Evolutionary conservation across 2,888 invertebrate genomes (phyloP).

Genomic region (Mesorhabditis belari): DNA sequence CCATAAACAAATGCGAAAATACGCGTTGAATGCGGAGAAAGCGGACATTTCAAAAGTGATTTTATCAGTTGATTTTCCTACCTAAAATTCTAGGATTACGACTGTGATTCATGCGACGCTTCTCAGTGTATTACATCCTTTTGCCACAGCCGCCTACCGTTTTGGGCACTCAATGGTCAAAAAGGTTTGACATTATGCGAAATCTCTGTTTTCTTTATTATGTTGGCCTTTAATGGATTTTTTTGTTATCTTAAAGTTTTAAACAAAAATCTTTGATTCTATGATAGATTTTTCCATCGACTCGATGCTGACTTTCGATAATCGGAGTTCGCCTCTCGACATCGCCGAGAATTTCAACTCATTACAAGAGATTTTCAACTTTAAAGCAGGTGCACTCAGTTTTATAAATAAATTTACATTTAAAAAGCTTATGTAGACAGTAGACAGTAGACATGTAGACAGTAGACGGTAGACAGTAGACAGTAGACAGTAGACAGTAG

Average conservation of each 20-base stretch:
- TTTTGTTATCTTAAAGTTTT: neutral
- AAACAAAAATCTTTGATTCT: neutral
- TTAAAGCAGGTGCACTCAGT: constrained; percentile 11
- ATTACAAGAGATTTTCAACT: constrained; percentile 68
- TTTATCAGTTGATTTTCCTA: neutral
- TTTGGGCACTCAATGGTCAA: constrained; percentile 63
- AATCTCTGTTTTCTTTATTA: neutral
- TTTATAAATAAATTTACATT: no score
- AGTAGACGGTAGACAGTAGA: no score
- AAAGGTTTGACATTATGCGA: constrained; percentile 8
- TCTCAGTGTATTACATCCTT: constrained; percentile 79
- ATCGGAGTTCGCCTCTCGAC: constrained; percentile 36
- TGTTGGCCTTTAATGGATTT: neutral
- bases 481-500: no score
- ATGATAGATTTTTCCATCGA: constrained; percentile 26
- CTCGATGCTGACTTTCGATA: constrained; percentile 23
- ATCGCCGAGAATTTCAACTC: constrained; percentile 84
- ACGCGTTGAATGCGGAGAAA: constrained; percentile 71
- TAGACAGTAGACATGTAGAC: no score
- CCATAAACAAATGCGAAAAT: constrained; percentile 78
- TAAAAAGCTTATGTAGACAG: no score
- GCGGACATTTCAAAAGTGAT: constrained; percentile 35
- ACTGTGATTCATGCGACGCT: constrained; percentile 72
- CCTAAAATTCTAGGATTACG: constrained; percentile 20
- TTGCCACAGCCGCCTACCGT: constrained; percentile 80